Evolutionary conservation across 2,113 vertebrate genomes (phyloP).

Genomic region (Gobio gobio): DNA sequence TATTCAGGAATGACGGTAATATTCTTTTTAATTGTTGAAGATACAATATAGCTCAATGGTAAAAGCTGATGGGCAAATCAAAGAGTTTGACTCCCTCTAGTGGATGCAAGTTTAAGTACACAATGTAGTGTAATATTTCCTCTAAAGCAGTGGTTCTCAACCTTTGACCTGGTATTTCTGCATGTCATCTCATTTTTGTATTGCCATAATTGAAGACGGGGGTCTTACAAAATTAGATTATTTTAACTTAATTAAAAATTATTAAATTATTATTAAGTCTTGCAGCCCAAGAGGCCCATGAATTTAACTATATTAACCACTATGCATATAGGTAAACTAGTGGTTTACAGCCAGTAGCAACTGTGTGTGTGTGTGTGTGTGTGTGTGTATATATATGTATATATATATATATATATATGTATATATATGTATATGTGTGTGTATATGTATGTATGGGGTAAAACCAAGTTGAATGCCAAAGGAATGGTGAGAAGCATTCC

Average conservation of each 20-base stretch:
- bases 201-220: too few relatives aligned
- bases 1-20: background rate
- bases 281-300: too few relatives aligned
- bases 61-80: too few relatives aligned
- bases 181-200: background rate
- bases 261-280: too few relatives aligned
- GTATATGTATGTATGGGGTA: too few relatives aligned
- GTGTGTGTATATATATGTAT: too few relatives aligned
- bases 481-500: background rate
- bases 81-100: constrained; percentile 34
- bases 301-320: background rate
- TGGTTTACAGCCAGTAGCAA: background rate
- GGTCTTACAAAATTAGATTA: too few relatives aligned
- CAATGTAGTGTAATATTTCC: background rate
- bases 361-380: too few relatives aligned
- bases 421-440: too few relatives aligned
- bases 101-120: constrained; percentile 21
- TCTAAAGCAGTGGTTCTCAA: background rate
- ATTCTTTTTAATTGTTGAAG: background rate
- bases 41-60: background rate
- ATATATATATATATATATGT: too few relatives aligned
- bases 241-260: too few relatives aligned
- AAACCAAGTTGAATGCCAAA: background rate
- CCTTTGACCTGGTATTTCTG: background rate
- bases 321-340: background rate